Conservation (phyloP, 2,888 invertebrate species). For the Tetranychus truncatus region DNA sequence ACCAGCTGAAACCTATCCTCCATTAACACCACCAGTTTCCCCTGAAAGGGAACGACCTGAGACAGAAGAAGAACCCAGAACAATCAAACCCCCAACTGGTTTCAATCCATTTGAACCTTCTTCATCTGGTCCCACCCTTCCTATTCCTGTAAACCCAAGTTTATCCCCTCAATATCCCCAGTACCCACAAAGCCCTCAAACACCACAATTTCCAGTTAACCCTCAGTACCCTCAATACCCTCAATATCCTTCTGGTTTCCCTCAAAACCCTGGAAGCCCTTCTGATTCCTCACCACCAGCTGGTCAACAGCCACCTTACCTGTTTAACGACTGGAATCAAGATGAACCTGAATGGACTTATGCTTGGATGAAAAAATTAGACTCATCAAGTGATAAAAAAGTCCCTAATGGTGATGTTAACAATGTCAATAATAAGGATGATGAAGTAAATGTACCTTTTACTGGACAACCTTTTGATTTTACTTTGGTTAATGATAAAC, state of each 20-base stretch:
- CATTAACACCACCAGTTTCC: constrained; percentile 5
- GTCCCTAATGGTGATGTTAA: background rate
- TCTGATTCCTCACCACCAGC: background rate
- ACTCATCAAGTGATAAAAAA: background rate
- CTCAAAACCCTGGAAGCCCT: background rate
- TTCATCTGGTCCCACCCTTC: background rate
- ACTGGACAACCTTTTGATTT: background rate
- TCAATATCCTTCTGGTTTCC: background rate
- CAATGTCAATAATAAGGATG: background rate
- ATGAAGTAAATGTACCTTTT: background rate
- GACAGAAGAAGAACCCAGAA: background rate
- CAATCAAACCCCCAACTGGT: background rate
- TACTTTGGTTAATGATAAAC: background rate
- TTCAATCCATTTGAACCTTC: background rate
- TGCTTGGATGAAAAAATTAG: constrained; percentile 5
- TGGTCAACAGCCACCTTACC: background rate
- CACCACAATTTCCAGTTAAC: too few species aligned
- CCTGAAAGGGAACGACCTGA: background rate
- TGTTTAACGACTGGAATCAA: background rate
- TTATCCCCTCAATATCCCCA: background rate
- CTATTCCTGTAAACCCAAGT: background rate
- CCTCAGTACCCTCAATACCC: background rate
- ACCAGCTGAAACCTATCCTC: background rate
- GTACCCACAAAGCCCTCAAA: background rate
- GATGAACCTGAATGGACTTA: constrained; percentile 14